Base-by-base conservation (phyloP, 2,113 vertebrate genomes). In the Cygnus atratus region DNA sequence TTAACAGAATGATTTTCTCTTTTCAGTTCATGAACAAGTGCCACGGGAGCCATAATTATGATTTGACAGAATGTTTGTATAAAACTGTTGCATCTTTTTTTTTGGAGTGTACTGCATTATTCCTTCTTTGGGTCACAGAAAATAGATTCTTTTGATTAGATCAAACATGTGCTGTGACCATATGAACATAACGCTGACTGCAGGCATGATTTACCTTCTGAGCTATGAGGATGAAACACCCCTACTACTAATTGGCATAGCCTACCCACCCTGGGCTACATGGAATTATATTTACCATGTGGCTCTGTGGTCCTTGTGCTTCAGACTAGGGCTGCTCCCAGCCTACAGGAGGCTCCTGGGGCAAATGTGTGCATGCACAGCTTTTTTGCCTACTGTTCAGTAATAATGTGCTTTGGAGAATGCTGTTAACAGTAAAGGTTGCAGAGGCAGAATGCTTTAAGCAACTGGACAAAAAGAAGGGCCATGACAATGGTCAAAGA, bases 91-190 rank as follows among this genome's bases (percentile, higher is more conserved):
- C 26, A 1, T 55, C 7, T 54, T 35, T 63, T 22, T 48, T 85
- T 58, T 24, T 43, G 31, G 14, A 65, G 10, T 24, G 7, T 90
- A 55, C 41, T 82, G 58, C 78, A 66, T 91, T 94, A 76, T 92
- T 88, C 55, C 46, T 93, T 93, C 68, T 93, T 93, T 77, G 65
- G 68, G 31, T 74, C 62, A 63, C 79, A 88, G 83, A 86, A 88
- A 88, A 71, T 80, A 50, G 83, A 84, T 94, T 84, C 79, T 90
- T 93, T 92, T 95, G 83, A 94, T 92, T 76, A 96, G 83, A 94
- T 93, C 83, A 92, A 77, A 93, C 67, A 79, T 92, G 90, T 95
- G 79, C 86, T 65, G 90, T 94, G 78, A 75, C 70, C 50, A 19
- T 54, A 90, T 62, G 92, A 96, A 88, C 55, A 54, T 84, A 92